Base-by-base conservation (phyloP, 1,140 invertebrate genomes). In the Penaeus chinensis region DNA sequence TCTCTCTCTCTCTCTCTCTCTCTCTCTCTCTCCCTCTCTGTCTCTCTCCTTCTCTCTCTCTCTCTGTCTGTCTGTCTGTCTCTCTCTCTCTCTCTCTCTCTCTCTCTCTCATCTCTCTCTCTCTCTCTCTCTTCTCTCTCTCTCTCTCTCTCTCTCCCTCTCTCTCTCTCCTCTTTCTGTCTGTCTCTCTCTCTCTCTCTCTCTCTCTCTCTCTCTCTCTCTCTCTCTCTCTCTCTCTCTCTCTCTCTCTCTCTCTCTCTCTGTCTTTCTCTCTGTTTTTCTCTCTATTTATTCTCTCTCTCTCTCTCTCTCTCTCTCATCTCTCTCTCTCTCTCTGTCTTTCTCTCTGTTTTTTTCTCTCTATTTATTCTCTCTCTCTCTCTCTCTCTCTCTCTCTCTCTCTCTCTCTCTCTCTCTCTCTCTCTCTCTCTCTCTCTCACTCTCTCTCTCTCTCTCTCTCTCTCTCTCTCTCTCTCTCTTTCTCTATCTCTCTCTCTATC, bases 91-190 rank as follows among this genome's bases (percentile, higher is more conserved):
- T n/a, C n/a, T n/a, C n/a, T n/a, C n/a, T n/a, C n/a, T n/a, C n/a
- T n/a, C n/a, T n/a, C n/a, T n/a, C n/a, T n/a, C n/a, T n/a, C n/a
- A n/a, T n/a, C n/a, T n/a, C n/a, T n/a, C n/a, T n/a, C n/a, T n/a
- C 74, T 77, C n/a, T 82, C 81, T 66, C 62, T 62, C 27, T 81
- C 27, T 13, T n/a, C n/a, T n/a, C n/a, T n/a, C n/a, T n/a, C n/a
- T n/a, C n/a, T n/a, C n/a, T n/a, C n/a, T n/a, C n/a, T n/a, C n/a
- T n/a, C n/a, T n/a, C n/a, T n/a, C n/a, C n/a, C n/a, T n/a, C n/a
- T n/a, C n/a, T n/a, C n/a, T n/a, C n/a, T n/a, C n/a, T n/a, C n/a
- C n/a, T n/a, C n/a, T n/a, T n/a, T n/a, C n/a, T n/a, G n/a, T n/a
- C n/a, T n/a, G n/a, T n/a, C n/a, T n/a, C n/a, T n/a, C n/a, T n/a